A percentile compares a stretch with the other conserved stretches of the same genome.
phyloP scores from a whole-genome alignment of 2,797 vertebrate species.

The Cyclura pinguis region DNA sequence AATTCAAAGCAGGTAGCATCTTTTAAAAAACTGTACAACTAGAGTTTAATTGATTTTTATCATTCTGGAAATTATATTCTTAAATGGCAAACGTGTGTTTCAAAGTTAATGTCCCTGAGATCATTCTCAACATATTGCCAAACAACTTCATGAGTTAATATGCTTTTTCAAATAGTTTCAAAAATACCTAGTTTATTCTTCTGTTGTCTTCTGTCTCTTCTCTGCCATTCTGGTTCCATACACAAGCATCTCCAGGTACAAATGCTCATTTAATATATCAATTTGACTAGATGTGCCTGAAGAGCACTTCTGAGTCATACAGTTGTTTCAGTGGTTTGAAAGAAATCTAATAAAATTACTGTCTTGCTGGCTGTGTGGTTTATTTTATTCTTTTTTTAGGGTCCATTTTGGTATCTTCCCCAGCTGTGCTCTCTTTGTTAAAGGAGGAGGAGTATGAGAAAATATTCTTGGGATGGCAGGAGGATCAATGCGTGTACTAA shows the following conservation, averaged over 20 bases:
- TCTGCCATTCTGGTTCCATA: not conserved
- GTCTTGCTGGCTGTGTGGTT: not conserved
- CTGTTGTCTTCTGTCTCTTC: not conserved
- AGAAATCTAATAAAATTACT: not conserved
- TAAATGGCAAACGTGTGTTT: not conserved
- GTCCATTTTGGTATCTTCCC: too few relatives aligned
- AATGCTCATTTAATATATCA: not conserved
- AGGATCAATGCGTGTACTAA: too few relatives aligned
- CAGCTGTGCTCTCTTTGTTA: too few relatives aligned
- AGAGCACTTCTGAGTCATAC: not conserved
- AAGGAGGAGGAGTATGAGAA: too few relatives aligned
- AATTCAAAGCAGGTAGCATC: too few relatives aligned
- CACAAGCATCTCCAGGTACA: not conserved
- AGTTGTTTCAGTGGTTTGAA: not conserved
- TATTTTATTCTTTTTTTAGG: not conserved
- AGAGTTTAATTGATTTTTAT: not conserved
- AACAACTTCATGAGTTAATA: not conserved
- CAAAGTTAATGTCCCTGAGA: too few relatives aligned
- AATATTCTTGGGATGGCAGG: too few relatives aligned
- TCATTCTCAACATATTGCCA: not conserved
- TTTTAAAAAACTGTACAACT: not conserved
- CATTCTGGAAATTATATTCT: not conserved
- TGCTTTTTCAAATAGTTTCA: not conserved
- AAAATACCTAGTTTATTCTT: not conserved
- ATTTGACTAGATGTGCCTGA: not conserved